A percentile compares a stretch with the other conserved stretches of the same genome.
These are phyloP conservation scores for Leptinotarsa peninsularis DNA, from an alignment of 2,888 invertebrate species.

Conservation along the genomic window DNA sequence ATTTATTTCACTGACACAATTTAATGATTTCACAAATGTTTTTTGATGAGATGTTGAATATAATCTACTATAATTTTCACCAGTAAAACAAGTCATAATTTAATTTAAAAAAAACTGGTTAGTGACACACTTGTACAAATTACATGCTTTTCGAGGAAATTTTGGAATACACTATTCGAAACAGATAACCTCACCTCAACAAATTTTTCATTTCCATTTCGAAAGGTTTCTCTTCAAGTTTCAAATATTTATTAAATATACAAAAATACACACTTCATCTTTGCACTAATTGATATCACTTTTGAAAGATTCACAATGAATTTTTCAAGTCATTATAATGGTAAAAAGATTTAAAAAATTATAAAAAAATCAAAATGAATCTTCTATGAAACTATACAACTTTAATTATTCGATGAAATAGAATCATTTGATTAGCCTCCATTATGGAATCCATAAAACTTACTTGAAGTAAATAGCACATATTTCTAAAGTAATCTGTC, in stretches of 20 bases:
- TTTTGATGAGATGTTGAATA: not conserved
- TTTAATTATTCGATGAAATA: too few relatives aligned
- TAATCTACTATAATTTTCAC: slow-evolving; percentile 5
- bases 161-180: slow-evolving; percentile 19
- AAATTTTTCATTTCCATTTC: slow-evolving; percentile 52
- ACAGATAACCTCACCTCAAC: slow-evolving; percentile 50
- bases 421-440: too few relatives aligned
- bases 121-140: slow-evolving; percentile 17
- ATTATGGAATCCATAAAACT: too few relatives aligned
- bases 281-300: slow-evolving; percentile 13
- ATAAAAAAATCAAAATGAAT: not conserved
- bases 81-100: not conserved
- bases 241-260: slow-evolving; percentile 29
- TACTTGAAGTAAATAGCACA: too few relatives aligned
- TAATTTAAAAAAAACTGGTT: not conserved
- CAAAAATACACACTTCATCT: slow-evolving; percentile 6
- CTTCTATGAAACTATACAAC: too few relatives aligned
- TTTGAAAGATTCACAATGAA: not conserved
- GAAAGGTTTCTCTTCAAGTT: slow-evolving; percentile 27
- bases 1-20: too few relatives aligned
- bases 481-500: too few relatives aligned
- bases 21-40: too few relatives aligned
- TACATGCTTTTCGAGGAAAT: slow-evolving; percentile 24
- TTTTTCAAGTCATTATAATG: not conserved
- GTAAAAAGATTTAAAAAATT: not conserved